Evolutionary conservation across 1,140 invertebrate species (phyloP).

Genomic region (Drosophila sp.): DNA sequence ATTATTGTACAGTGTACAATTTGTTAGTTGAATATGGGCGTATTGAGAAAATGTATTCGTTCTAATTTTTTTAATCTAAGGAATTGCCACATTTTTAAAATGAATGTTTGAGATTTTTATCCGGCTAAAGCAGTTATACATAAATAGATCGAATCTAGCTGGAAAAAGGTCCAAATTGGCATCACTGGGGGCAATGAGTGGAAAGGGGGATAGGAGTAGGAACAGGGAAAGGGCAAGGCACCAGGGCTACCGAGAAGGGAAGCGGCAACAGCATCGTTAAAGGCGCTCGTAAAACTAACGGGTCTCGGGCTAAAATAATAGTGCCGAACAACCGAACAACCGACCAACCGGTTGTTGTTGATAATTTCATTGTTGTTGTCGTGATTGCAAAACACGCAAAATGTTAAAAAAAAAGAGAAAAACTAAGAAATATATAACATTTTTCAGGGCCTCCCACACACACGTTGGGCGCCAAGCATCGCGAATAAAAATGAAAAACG

Average conservation of each 20-base stretch:
- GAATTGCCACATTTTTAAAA: too few species aligned
- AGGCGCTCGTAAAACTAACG: constrained; percentile 42
- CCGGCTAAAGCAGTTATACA: too few species aligned
- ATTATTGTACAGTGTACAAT: too few species aligned
- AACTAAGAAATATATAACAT: constrained; percentile 7
- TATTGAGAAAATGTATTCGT: too few species aligned
- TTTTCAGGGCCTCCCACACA: constrained; percentile 11
- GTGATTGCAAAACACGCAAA: constrained; percentile 46
- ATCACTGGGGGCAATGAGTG: too few species aligned
- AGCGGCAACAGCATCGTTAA: constrained; percentile 35
- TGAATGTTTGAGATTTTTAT: too few species aligned
- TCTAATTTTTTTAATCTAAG: too few species aligned
- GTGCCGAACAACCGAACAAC: constrained; percentile 7
- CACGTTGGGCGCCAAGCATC: constrained; percentile 43
- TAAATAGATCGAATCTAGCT: too few species aligned
- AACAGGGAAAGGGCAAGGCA: too few species aligned
- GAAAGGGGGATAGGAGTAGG: too few species aligned
- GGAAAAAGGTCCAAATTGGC: too few species aligned
- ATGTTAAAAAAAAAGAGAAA: constrained; percentile 18
- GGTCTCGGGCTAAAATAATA: constrained; percentile 37
- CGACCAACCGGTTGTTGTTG: constrained; percentile 20
- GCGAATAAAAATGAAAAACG: constrained; percentile 31
- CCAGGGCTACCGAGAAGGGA: not conserved
- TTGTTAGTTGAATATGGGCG: too few species aligned
- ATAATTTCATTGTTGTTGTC: constrained; percentile 32